These are phyloP conservation scores for Bellardia pandia DNA, from an alignment of 2,888 invertebrate species.

Conservation along the genomic window DNA sequence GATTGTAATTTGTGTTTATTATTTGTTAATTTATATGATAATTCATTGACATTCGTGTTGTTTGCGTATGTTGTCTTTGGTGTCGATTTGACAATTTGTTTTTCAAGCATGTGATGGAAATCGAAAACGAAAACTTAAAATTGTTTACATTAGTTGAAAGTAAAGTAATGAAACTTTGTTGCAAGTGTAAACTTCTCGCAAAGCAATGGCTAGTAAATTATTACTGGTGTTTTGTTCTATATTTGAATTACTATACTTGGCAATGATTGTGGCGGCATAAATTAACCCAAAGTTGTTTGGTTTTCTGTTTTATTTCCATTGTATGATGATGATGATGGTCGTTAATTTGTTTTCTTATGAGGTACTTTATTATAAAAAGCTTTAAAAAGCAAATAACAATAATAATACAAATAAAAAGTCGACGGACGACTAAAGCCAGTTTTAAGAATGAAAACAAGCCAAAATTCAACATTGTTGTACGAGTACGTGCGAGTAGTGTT, in stretches of 20 bases:
- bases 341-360: slow-evolving; percentile 72
- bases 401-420: slow-evolving; percentile 3
- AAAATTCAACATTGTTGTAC: slow-evolving; percentile 42
- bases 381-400: slow-evolving; percentile 62
- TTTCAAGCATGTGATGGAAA: too few relatives aligned
- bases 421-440: slow-evolving; percentile 22
- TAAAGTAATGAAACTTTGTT: background rate
- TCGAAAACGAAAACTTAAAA: too few relatives aligned
- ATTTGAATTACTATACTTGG: slow-evolving; percentile 52
- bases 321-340: slow-evolving; percentile 49
- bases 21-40: too few relatives aligned
- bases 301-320: slow-evolving; percentile 11
- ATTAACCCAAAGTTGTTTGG: slow-evolving; percentile 52
- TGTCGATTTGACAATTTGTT: too few relatives aligned
- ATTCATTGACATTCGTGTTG: too few relatives aligned
- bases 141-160: too few relatives aligned
- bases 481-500: background rate
- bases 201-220: slow-evolving; percentile 45
- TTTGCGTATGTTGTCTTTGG: too few relatives aligned
- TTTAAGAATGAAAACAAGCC: slow-evolving; percentile 50
- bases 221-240: slow-evolving; percentile 28
- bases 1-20: too few relatives aligned
- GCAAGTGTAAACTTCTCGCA: slow-evolving; percentile 19
- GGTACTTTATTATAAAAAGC: slow-evolving; percentile 69
- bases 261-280: slow-evolving; percentile 66